Evolutionary conservation across 2,888 invertebrate species (phyloP).

Genomic region (Bombylius major): DNA sequence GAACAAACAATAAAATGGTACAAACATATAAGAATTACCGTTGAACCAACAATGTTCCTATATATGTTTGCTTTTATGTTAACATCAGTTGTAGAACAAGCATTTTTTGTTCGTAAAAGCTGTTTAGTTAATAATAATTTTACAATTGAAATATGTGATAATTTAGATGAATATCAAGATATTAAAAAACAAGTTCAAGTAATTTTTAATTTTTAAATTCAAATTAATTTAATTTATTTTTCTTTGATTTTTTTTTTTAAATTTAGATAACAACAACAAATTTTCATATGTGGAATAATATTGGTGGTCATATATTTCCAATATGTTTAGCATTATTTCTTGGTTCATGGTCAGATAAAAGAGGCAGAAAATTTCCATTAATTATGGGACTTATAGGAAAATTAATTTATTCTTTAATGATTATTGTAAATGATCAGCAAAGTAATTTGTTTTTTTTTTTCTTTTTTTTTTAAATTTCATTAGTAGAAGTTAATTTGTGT

Average conservation of each 20-base stretch:
- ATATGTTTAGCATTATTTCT: constrained; percentile 64
- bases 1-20: constrained; percentile 13
- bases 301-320: constrained; percentile 60
- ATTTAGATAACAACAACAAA: constrained; percentile 54
- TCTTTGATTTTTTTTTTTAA: not conserved
- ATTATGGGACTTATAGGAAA: constrained; percentile 61
- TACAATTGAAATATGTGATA: constrained; percentile 52
- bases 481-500: too few species aligned
- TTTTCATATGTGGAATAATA: constrained; percentile 67
- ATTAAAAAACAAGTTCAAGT: constrained; percentile 60
- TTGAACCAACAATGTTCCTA: constrained; percentile 77
- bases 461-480: not conserved
- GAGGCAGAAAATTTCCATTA: constrained; percentile 62
- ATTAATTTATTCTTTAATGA: constrained; percentile 59
- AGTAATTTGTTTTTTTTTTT: constrained; percentile 25
- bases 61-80: constrained; percentile 82
- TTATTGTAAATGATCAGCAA: constrained; percentile 54
- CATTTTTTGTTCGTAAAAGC: constrained; percentile 64
- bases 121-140: constrained; percentile 62
- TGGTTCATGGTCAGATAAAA: constrained; percentile 70
- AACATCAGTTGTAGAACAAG: constrained; percentile 66
- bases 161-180: constrained; percentile 42
- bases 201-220: constrained; percentile 11
- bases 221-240: too few species aligned
- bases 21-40: constrained; percentile 41